Evolutionary conservation across 1,140 invertebrate species (phyloP).

Genomic region (Bombus haemorrhoidalis): DNA sequence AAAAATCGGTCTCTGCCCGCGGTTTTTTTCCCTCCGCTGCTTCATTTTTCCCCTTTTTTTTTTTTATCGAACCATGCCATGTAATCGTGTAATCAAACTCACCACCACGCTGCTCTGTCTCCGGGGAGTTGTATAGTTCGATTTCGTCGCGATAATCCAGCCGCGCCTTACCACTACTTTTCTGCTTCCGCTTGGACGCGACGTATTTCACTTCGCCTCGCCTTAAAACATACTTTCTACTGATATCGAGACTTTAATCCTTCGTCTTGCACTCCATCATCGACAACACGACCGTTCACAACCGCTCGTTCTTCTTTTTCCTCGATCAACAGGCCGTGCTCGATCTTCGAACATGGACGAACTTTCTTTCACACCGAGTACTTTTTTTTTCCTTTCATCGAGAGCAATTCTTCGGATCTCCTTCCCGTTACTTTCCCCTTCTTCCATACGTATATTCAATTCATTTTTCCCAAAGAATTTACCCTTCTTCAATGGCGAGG

Average conservation of each 20-base stretch:
- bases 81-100: conserved; percentile 28
- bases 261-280: conserved; percentile 52
- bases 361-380: conserved; percentile 48
- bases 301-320: background rate
- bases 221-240: conserved; percentile 59
- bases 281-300: conserved; percentile 8
- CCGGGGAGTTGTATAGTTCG: conserved; percentile 29
- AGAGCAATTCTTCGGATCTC: background rate
- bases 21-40: background rate
- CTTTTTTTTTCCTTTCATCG: background rate
- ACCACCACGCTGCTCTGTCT: background rate
- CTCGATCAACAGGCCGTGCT: conserved; percentile 53
- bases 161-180: conserved; percentile 51
- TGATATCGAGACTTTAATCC: conserved; percentile 65
- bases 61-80: background rate
- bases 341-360: conserved; percentile 51
- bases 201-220: conserved; percentile 55
- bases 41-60: background rate
- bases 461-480: background rate
- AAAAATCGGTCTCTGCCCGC: background rate
- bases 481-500: background rate
- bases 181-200: conserved; percentile 45
- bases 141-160: conserved; percentile 40
- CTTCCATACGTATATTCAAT: background rate
- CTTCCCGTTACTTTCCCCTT: background rate